Conservation (phyloP, 2,113 vertebrate species). For the Polypterus senegalus region DNA sequence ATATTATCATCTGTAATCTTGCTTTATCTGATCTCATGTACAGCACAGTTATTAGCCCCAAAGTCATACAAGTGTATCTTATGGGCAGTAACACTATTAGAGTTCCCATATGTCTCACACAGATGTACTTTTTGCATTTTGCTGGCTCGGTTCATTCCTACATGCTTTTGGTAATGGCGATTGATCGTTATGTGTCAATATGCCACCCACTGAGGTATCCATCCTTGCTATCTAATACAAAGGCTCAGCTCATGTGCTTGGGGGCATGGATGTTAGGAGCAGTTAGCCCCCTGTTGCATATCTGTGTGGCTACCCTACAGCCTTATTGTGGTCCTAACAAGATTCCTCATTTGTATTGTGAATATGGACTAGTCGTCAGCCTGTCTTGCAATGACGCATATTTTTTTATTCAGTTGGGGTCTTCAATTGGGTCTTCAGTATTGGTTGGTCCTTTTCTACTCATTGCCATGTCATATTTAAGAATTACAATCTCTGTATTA, state of each 20-base stretch:
- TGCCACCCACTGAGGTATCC: neutral
- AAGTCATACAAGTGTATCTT: no score
- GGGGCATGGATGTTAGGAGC: neutral
- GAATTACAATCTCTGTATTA: no score
- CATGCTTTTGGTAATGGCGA: neutral
- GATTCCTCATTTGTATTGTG: no score
- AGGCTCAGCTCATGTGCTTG: neutral
- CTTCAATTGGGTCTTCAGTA: no score
- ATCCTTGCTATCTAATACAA: neutral
- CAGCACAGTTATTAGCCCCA: slow-evolving; percentile 19
- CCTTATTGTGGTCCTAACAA: no score
- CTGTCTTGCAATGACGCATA: no score
- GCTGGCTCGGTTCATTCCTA: neutral
- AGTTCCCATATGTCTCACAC: neutral
- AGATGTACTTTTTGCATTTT: neutral
- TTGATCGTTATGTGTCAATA: neutral
- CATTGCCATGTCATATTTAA: no score
- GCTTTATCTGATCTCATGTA: slow-evolving; percentile 34
- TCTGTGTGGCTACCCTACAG: no score
- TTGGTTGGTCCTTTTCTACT: no score
- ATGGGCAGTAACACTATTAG: neutral
- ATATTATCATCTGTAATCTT: slow-evolving; percentile 35
- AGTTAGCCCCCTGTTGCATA: neutral
- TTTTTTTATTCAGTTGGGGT: no score
- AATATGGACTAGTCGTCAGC: no score